These are phyloP conservation scores for Ligdia adustata DNA, from an alignment of 2,888 invertebrate genomes.

Conservation along the genomic window DNA sequence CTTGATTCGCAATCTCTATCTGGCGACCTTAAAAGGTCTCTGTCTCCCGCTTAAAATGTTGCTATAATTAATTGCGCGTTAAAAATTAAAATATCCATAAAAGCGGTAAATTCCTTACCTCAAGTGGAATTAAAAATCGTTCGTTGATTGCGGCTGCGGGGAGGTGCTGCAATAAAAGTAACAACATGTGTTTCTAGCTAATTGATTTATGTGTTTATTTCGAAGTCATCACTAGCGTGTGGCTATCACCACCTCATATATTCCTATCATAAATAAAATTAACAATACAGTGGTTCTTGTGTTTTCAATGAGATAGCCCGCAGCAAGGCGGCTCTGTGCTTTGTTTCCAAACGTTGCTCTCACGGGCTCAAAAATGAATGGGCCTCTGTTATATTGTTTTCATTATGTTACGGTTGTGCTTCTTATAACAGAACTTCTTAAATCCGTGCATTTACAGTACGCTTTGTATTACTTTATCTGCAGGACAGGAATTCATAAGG, in stretches of 20 bases:
- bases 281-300: slow-evolving; percentile 15
- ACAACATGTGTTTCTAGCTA: slow-evolving; percentile 33
- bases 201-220: slow-evolving; percentile 62
- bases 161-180: slow-evolving; percentile 18
- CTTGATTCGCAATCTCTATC: background rate
- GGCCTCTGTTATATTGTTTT: slow-evolving; percentile 58
- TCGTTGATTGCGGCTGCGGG: slow-evolving; percentile 34
- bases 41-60: slow-evolving; percentile 15
- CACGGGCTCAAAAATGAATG: slow-evolving; percentile 51
- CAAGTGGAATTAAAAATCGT: slow-evolving; percentile 32
- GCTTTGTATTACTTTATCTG: background rate
- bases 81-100: slow-evolving; percentile 21
- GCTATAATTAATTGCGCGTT: slow-evolving; percentile 14
- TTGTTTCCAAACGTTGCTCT: slow-evolving; percentile 52
- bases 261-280: slow-evolving; percentile 35
- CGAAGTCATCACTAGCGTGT: slow-evolving; percentile 40
- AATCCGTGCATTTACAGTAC: background rate
- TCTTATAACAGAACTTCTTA: slow-evolving; percentile 27
- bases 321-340: slow-evolving; percentile 21
- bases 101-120: slow-evolving; percentile 13
- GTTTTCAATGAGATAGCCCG: slow-evolving; percentile 17
- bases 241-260: slow-evolving; percentile 24
- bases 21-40: slow-evolving; percentile 19
- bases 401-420: slow-evolving; percentile 45
- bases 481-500: background rate